A percentile compares a stretch with the other conserved stretches of the same genome.
Evolutionary conservation across 2,888 invertebrate species (phyloP).

Genomic region (Gisinianus flammeolus): DNA sequence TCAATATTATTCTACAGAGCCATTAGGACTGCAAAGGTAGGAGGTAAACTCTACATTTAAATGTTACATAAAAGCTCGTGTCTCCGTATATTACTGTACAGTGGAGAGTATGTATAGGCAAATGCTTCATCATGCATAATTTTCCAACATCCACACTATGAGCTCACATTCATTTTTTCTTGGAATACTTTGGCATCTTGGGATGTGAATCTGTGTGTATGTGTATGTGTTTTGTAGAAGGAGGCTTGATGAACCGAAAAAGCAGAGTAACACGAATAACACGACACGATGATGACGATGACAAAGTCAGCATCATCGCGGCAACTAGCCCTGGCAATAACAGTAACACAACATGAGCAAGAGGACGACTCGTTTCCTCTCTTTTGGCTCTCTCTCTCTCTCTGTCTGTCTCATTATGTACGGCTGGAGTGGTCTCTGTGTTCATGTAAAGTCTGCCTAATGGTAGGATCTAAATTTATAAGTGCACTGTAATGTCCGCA

Average conservation of each 20-base stretch:
- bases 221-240: neutral
- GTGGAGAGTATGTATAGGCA: neutral
- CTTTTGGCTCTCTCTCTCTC: too few species aligned
- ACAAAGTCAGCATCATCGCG: neutral
- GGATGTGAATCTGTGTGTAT: neutral
- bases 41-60: too few species aligned
- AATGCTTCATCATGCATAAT: conserved; percentile 34
- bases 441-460: too few species aligned
- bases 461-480: conserved; percentile 12
- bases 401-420: neutral
- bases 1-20: too few species aligned
- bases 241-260: conserved; percentile 36
- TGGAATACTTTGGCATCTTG: conserved; percentile 7
- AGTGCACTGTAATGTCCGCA: conserved; percentile 35
- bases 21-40: too few species aligned
- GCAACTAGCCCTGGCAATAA: neutral
- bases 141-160: neutral
- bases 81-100: too few species aligned
- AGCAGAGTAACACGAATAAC: conserved; percentile 26
- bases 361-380: neutral
- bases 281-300: conserved; percentile 32
- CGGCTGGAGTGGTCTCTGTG: too few species aligned
- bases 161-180: conserved; percentile 15
- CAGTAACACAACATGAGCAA: neutral
- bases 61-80: neutral